Evolutionary conservation across 2,888 invertebrate species (phyloP), one percentile per base, ranked within the genome.

Genomic region (Fabriciana adippe): DNA sequence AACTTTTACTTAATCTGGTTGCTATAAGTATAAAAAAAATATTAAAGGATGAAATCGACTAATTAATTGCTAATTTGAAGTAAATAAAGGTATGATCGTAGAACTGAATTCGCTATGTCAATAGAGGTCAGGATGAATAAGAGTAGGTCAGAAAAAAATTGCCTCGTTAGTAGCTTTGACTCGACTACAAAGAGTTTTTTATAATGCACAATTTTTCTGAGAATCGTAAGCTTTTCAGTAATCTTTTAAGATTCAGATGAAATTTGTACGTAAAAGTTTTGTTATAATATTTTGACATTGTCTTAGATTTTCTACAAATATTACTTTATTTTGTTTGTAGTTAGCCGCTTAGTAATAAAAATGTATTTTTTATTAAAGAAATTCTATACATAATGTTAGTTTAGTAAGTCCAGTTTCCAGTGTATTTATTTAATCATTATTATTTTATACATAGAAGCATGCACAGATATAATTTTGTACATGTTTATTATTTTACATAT

Each of bases 161-260:
- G 65, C 68, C 70, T 70, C 68, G 68, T 70, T 70, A 70, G 65
- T 63, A 66, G 68, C 70, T 70, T 66, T 70, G 70, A 63, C 51
- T 45, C 65, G 55, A 68, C 55, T 70, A 70, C 68, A 68, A 63
- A 68, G 59, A 59, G 13, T 53, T 60, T 63, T 70, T 63, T 68
- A 68, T 70, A 68, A 70, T 70, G 68, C 70, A 63, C 68, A 66
- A 63, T 62, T 55, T 68, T 45, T 56, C 15, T n/a, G 18, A 48
- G 47, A 54, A 15, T 45, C 3, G 45, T 35, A 35, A 59, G 59
- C 59, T 61, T 63, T 41, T 64, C 21, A 50, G 26, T 57, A 59
- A 57, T 65, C 53, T 53, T 26, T 53, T 21, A 57, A 26, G 21
- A 26, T 65, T 56, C 26, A 51, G 18, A 31, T 53, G 2, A 57